Evolutionary conservation across 2,888 invertebrate genomes (phyloP).

Genomic region (Drosophila sordidula): DNA sequence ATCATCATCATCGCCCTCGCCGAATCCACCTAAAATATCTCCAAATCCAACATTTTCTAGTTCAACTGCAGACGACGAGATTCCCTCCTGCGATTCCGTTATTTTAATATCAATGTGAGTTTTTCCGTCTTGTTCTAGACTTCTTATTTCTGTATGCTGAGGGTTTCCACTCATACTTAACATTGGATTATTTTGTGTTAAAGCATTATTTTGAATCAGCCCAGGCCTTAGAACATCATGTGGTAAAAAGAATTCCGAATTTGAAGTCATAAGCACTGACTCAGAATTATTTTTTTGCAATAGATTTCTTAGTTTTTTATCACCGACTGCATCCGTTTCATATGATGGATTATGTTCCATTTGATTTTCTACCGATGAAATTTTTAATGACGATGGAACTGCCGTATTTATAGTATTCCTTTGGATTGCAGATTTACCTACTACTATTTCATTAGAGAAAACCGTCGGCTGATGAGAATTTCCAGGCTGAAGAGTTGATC

Average conservation of each 20-base stretch:
- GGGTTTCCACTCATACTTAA: conserved; percentile 65
- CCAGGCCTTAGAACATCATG: conserved; percentile 62
- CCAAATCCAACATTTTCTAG: conserved; percentile 88
- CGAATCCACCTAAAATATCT: conserved; percentile 92
- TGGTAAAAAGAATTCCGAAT: conserved; percentile 58
- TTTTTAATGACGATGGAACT: conserved; percentile 50
- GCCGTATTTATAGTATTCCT: conserved; percentile 32
- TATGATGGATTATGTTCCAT: conserved; percentile 57
- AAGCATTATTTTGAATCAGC: conserved; percentile 52
- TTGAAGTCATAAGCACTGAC: conserved; percentile 59
- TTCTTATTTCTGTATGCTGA: conserved; percentile 56
- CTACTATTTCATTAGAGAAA: conserved; percentile 49
- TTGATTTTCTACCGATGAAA: conserved; percentile 41
- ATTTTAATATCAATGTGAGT: conserved; percentile 75
- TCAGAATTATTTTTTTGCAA: conserved; percentile 67
- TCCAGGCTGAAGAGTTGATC: conserved; percentile 18
- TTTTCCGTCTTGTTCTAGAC: conserved; percentile 64
- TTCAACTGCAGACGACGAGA: conserved; percentile 66
- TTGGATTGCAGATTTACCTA: conserved; percentile 56
- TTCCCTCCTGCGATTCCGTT: conserved; percentile 87
- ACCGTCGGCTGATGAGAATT: conserved; percentile 50
- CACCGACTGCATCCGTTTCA: conserved; percentile 52
- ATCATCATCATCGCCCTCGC: conserved; percentile 95
- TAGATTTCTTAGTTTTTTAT: conserved; percentile 63
- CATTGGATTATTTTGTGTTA: conserved; percentile 75